Conservation (phyloP, 2,113 vertebrate genomes). For the Amphilophus citrinellus region DNA sequence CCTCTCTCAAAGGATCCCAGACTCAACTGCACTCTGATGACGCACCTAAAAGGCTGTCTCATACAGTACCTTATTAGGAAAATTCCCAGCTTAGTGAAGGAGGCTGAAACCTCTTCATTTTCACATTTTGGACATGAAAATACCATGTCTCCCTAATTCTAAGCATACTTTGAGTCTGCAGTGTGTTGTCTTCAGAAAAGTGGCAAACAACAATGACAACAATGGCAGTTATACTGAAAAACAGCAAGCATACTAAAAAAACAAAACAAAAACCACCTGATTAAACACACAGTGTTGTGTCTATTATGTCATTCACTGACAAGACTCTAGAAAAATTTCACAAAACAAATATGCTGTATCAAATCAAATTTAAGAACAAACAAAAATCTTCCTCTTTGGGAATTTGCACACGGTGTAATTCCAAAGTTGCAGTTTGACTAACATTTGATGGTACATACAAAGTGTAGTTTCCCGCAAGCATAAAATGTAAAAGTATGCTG, state of each 20-base stretch:
- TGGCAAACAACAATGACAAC: neutral
- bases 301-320: neutral
- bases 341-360: neutral
- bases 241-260: neutral
- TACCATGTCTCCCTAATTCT: neutral
- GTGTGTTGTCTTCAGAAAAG: neutral
- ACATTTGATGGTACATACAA: neutral
- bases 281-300: neutral
- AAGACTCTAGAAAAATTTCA: neutral
- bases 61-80: constrained; percentile 57
- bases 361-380: neutral
- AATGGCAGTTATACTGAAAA: neutral
- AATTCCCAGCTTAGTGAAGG: neutral
- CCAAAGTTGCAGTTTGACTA: neutral
- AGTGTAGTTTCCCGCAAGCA: neutral
- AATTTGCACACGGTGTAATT: neutral
- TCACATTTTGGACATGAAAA: neutral
- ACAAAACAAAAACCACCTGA: neutral
- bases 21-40: constrained; percentile 25
- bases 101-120: constrained; percentile 8
- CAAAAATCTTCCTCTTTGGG: neutral
- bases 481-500: neutral
- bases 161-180: neutral
- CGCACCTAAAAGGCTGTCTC: constrained; percentile 11
- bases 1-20: neutral